Evolutionary conservation across 2,888 invertebrate species (phyloP), one percentile per base, ranked within the genome.

Genomic region (Agonopterix arenella): DNA sequence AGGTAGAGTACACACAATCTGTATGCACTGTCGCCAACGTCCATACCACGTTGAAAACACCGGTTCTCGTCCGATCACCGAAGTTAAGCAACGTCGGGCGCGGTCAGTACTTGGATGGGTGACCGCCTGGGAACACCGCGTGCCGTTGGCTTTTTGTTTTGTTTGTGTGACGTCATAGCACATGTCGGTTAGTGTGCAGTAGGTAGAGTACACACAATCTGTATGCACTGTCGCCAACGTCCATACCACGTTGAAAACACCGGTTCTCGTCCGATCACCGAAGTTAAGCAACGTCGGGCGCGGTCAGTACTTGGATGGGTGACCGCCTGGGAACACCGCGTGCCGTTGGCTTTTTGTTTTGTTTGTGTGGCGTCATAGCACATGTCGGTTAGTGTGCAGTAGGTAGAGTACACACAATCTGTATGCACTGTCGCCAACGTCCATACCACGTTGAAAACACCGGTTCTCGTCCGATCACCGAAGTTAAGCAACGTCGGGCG

Each of bases 1-100:
- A n/a, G n/a, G n/a, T n/a, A n/a, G n/a, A n/a, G 28, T 28, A 28
- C 4, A 28, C 7, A 5, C 0, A 28, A 28, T 28, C 1, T 7
- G 7, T 1, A 28, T 0, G 0, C 28, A 40, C 70, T 40, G 3
- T 40, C 1, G 75, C 72, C 76, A 79, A 79, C 77, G 78, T 76
- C 74, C 77, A 80, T 79, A 78, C 75, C 70, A 72, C 64, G 73
- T 73, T 77, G 75, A 73, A 72, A 59, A 73, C 71, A 73, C 73
- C 71, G 71, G 73, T 73, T 73, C 70, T 76, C 73, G 73, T 73
- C 73, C 72, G 73, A 75, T 75, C 73, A 73, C 75, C 73, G 73
- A 73, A 75, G 71, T 73, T 68, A 73, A 73, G 73, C 73, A 72
- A 70, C 70, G 65, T 73, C 70, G 73, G 73, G 75, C 70, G 75